phyloP scores from a whole-genome alignment of 2,888 invertebrate species.

The Dynastes hyllus region DNA sequence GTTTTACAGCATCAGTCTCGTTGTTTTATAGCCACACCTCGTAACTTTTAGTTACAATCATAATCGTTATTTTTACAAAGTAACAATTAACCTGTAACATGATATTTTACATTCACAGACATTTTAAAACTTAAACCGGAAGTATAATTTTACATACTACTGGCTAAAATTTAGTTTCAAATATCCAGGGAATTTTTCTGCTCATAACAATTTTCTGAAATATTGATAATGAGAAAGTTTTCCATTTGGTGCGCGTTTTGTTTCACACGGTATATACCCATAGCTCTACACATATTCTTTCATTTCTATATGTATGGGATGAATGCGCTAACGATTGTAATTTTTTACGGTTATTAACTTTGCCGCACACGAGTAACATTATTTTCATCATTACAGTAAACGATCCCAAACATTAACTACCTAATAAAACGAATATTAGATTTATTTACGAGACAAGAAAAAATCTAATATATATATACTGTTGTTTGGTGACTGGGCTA shows the following conservation, averaged over 20 bases:
- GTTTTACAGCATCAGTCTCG: no score
- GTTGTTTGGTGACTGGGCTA: neutral
- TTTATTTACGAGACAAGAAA: neutral
- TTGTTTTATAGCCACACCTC: no score
- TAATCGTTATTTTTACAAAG: no score
- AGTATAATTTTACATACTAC: no score
- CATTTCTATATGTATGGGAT: neutral
- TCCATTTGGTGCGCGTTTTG: neutral
- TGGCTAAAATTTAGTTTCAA: no score
- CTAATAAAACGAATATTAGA: neutral
- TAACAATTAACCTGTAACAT: no score
- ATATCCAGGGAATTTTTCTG: no score
- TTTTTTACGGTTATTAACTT: neutral
- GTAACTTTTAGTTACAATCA: neutral
- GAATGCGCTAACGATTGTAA: neutral
- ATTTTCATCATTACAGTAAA: conserved; percentile 4
- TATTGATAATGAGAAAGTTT: no score
- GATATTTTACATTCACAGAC: no score
- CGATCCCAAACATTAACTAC: neutral
- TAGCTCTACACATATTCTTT: neutral
- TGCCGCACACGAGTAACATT: neutral
- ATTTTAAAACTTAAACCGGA: no score
- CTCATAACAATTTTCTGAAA: no score
- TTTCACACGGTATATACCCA: neutral
- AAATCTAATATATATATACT: neutral